phyloP scores from a whole-genome alignment of 2,888 invertebrate genomes.

The Entomobrya proxima region DNA sequence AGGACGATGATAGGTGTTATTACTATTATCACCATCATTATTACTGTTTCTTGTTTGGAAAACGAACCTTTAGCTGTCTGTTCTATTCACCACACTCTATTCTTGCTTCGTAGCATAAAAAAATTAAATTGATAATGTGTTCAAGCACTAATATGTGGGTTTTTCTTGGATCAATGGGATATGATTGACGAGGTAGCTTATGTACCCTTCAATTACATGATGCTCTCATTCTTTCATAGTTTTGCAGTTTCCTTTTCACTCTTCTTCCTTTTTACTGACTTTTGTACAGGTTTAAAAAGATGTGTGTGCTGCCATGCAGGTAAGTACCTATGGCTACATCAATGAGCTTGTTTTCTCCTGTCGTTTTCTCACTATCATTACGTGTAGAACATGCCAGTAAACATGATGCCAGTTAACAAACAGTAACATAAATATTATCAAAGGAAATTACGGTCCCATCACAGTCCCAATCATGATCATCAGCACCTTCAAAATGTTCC shows the following conservation, averaged over 20 bases:
- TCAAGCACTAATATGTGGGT: conserved; percentile 64
- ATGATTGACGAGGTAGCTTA: conserved; percentile 60
- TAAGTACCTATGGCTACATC: not conserved
- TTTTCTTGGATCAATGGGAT: conserved; percentile 58
- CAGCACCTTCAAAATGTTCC: conserved; percentile 45
- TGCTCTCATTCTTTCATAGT: not conserved
- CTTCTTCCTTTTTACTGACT: not conserved
- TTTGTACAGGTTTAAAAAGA: not conserved
- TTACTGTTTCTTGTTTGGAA: conserved; percentile 43
- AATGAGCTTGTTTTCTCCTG: conserved; percentile 23
- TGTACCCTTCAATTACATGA: conserved; percentile 61
- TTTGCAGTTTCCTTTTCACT: conserved; percentile 36
- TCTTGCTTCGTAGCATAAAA: conserved; percentile 3
- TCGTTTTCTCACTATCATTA: conserved; percentile 42
- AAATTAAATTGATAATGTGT: conserved; percentile 68
- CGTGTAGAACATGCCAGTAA: conserved; percentile 46
- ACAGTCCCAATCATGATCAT: conserved; percentile 30
- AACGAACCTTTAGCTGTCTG: not conserved
- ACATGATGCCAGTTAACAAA: conserved; percentile 53
- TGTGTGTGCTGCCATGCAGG: not conserved
- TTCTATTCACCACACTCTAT: conserved; percentile 1
- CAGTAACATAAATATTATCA: conserved; percentile 57
- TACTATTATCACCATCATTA: too few relatives aligned
- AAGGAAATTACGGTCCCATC: conserved; percentile 43
- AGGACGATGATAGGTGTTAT: conserved; percentile 60